Evolutionary conservation across 2,113 vertebrate species (phyloP).

Genomic region (Ia io): DNA sequence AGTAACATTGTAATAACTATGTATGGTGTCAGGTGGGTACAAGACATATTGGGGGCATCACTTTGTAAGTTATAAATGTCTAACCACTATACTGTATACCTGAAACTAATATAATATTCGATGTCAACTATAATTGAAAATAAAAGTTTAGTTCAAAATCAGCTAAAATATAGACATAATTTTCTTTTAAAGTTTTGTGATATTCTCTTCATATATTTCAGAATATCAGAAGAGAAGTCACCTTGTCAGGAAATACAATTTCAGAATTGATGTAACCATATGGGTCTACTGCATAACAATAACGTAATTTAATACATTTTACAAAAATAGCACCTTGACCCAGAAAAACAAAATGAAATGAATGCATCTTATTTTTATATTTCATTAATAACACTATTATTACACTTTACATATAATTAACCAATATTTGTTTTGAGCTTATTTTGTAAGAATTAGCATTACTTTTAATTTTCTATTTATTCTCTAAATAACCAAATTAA

Average conservation of each 20-base stretch:
- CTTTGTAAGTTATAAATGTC: background rate
- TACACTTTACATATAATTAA: background rate
- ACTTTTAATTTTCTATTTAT: background rate
- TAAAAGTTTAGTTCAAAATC: slow-evolving; percentile 43
- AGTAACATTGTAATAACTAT: background rate
- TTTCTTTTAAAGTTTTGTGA: slow-evolving; percentile 39
- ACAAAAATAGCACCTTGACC: background rate
- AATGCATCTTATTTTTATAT: background rate
- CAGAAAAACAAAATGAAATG: slow-evolving; percentile 23
- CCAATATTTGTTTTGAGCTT: background rate
- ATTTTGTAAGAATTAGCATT: background rate
- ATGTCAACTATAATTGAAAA: background rate
- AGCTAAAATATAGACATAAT: background rate
- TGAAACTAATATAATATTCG: background rate
- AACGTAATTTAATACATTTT: slow-evolving; percentile 19
- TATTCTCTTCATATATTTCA: slow-evolving; percentile 57
- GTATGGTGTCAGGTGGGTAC: background rate
- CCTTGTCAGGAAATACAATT: background rate
- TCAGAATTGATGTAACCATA: background rate
- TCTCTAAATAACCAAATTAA: background rate
- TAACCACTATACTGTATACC: background rate
- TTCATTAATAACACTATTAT: background rate
- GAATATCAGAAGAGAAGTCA: slow-evolving; percentile 7
- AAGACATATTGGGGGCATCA: background rate
- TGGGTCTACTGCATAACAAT: background rate